Conservation (phyloP, 2,888 invertebrate species). For the Tenthredo mesomela region DNA sequence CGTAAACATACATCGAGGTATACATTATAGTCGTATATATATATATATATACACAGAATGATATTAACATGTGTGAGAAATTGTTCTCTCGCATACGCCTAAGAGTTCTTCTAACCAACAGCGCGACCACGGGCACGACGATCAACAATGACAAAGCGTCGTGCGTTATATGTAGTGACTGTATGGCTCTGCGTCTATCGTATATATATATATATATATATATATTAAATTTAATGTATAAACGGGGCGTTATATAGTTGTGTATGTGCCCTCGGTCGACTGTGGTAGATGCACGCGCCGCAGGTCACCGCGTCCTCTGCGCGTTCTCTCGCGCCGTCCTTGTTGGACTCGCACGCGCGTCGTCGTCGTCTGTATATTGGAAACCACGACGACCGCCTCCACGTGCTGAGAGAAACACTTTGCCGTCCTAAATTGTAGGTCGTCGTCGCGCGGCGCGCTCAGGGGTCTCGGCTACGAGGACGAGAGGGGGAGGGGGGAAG, state of each 20-base stretch:
- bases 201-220: too few relatives aligned
- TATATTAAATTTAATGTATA: not conserved
- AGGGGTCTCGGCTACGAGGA: slow-evolving; percentile 55
- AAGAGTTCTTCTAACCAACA: slow-evolving; percentile 15
- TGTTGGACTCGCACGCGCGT: slow-evolving; percentile 66
- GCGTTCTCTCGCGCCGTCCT: slow-evolving; percentile 54
- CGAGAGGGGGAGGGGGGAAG: slow-evolving; percentile 58
- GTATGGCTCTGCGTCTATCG: not conserved
- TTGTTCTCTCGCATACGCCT: slow-evolving; percentile 8
- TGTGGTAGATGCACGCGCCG: slow-evolving; percentile 63
- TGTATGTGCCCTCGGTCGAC: slow-evolving; percentile 53
- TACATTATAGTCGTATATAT: too few relatives aligned
- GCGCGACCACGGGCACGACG: slow-evolving; percentile 48
- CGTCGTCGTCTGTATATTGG: slow-evolving; percentile 54
- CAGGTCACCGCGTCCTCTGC: slow-evolving; percentile 66
- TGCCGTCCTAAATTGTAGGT: slow-evolving; percentile 75
- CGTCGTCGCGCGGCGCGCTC: slow-evolving; percentile 66
- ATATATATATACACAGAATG: not conserved
- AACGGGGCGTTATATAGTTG: slow-evolving; percentile 17
- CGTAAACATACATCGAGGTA: slow-evolving; percentile 20
- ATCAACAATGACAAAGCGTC: slow-evolving; percentile 51
- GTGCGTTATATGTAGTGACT: slow-evolving; percentile 11
- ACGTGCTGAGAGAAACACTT: slow-evolving; percentile 72
- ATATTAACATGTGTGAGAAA: slow-evolving; percentile 12
- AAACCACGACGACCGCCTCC: slow-evolving; percentile 75